phyloP scores from a whole-genome alignment of 2,113 vertebrate species.

The Progne subis region DNA sequence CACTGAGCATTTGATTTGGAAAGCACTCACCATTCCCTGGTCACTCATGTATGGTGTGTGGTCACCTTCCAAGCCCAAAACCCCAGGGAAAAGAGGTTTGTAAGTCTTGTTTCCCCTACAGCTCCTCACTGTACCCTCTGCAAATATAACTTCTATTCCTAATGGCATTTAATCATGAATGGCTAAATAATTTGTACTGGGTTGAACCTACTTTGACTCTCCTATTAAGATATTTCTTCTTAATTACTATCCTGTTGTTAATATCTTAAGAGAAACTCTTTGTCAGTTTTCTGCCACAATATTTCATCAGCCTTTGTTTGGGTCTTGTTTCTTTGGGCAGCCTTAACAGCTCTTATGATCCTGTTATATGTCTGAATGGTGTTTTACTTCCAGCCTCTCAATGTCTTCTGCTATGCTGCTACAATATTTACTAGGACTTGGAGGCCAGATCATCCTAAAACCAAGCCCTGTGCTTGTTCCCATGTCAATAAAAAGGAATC shows the following conservation, averaged over 20 bases:
- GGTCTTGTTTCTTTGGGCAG: neutral
- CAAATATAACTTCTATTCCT: neutral
- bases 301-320: neutral
- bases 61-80: neutral
- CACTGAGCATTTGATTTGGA: neutral
- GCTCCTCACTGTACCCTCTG: neutral
- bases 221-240: neutral
- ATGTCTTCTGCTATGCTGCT: neutral
- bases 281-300: neutral
- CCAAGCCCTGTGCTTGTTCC: neutral
- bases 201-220: neutral
- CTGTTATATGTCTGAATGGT: neutral
- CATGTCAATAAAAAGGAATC: neutral
- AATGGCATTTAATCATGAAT: neutral
- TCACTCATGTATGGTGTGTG: fast-evolving
- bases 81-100: neutral
- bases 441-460: neutral
- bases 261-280: neutral
- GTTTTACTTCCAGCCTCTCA: neutral
- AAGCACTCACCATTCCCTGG: neutral
- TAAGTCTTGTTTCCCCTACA: neutral
- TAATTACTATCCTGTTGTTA: neutral
- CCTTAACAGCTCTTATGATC: neutral
- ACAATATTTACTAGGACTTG: neutral
- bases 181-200: neutral